Conservation (phyloP, 1,140 invertebrate genomes). For the Coelopa frigida region DNA sequence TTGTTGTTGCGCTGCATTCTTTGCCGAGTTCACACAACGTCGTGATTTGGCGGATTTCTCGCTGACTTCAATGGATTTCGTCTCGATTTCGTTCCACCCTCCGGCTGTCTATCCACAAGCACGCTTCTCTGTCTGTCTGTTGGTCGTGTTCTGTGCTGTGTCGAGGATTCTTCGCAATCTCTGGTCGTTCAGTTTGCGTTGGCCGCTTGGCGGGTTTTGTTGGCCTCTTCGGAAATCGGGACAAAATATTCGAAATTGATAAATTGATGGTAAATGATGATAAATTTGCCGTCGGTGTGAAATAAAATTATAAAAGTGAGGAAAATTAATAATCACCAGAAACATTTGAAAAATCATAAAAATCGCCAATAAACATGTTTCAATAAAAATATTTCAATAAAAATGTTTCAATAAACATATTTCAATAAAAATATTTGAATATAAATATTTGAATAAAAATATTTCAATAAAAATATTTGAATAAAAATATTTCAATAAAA, state of each 20-base stretch:
- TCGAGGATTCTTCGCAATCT: not conserved
- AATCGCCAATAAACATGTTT: no score
- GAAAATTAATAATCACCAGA: not conserved
- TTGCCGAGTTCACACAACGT: no score
- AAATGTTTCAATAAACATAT: no score
- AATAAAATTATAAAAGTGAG: conserved; percentile 24
- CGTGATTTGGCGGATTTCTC: no score
- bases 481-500: no score
- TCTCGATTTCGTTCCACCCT: conserved; percentile 30
- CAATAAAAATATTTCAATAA: no score
- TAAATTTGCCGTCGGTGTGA: not conserved
- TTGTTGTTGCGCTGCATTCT: no score
- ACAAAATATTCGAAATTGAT: not conserved
- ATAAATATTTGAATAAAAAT: no score
- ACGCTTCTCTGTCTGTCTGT: conserved; percentile 5
- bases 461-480: no score
- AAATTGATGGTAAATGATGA: not conserved
- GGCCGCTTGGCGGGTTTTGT: conserved; percentile 43
- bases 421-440: no score
- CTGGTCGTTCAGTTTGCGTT: conserved; percentile 34
- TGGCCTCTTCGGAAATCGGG: conserved; percentile 15
- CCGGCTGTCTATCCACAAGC: conserved; percentile 16
- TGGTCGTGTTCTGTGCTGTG: conserved; percentile 2
- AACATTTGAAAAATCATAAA: conserved; percentile 2
- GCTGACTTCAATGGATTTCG: conserved; percentile 12